Evolutionary conservation across 2,888 invertebrate species (phyloP), one percentile per base, ranked within the genome.

Genomic region (Reticulitermes lucifugus): DNA sequence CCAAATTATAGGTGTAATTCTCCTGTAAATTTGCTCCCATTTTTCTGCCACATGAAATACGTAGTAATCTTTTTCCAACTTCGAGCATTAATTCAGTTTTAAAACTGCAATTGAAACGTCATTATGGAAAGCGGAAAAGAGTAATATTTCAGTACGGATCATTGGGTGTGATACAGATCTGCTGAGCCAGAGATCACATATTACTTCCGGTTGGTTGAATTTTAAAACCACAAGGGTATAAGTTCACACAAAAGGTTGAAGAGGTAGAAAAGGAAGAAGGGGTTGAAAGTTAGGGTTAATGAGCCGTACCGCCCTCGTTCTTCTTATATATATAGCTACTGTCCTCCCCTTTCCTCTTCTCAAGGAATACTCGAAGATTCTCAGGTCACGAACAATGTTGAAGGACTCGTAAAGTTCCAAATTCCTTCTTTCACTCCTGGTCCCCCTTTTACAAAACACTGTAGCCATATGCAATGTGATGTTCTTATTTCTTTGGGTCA

Each of bases 71-170:
- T 51, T 25, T 14, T 1, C 51, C 1, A 55, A 55, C 55, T 55
- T 55, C 14, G 14, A n/a, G 65, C 25, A 65, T 7, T 46, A 77
- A 43, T 51, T 46, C n/a, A 46, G 43, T 77, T 77, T 77, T n/a
- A 77, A 77, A 77, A 77, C 43, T 77, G 77, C 77, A 77, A 77
- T 77, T 77, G 77, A 77, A 77, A 77, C 46, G 77, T 77, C 51
- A 77, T 46, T 77, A 18, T 9, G 21, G 41, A 46, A 22, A n/a
- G 5, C 7, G 77, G 77, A 77, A 77, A 18, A n/a, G 0, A 21
- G 77, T n/a, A 46, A 81, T 81, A 81, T 81, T 70, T 70, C 70
- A 70, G n/a, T n/a, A 43, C 25, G 81, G 81, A 81, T 81, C 81
- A 81, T 81, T 81, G 81, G 70, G n/a, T 43, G 4, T 81, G 81